Evolutionary conservation across 2,888 invertebrate genomes (phyloP), one percentile per base, ranked within the genome.

Genomic region (Parapristionchus giblindavisi): DNA sequence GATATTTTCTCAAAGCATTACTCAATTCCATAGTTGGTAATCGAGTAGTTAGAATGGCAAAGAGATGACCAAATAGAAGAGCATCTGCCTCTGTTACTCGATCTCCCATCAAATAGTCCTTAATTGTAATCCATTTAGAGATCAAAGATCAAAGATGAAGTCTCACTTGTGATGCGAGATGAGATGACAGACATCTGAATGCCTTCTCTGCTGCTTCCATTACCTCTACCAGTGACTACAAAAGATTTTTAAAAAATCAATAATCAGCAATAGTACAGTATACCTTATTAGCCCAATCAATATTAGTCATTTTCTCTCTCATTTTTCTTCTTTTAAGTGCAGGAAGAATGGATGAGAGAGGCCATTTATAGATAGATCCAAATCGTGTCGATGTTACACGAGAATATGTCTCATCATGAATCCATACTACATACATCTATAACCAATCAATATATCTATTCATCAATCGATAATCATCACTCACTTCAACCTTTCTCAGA

Each of bases 61-160:
- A 98, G n/a, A 98, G 91, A 89, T 98, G 98, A 0, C 97, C 98
- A 91, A 96, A 99, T 0, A 95, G 94, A 48, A 98, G 90, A 1
- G 97, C 97, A 89, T 99, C 98, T 21, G 84, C 79, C 68, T 98
- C 97, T 40, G 95, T 95, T 0, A 96, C 96, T 75, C 82, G 77
- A 56, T 88, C 88, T 43, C 90, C 90, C 83, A 90, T 89, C 89
- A 97, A 96, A 88, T 92, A 95, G 60, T 92, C 91, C 61, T 73
- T 38, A 3, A n/a, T n/a, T n/a, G n/a, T n/a, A n/a, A n/a, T n/a
- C n/a, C n/a, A n/a, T n/a, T n/a, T n/a, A n/a, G n/a, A n/a, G n/a
- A n/a, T n/a, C n/a, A n/a, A n/a, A n/a, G n/a, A n/a, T n/a, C n/a
- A n/a, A n/a, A n/a, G n/a, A n/a, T n/a, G n/a, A n/a, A n/a, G n/a